phyloP scores from a whole-genome alignment of 2,113 vertebrate species.

The Tringa solitaria region DNA sequence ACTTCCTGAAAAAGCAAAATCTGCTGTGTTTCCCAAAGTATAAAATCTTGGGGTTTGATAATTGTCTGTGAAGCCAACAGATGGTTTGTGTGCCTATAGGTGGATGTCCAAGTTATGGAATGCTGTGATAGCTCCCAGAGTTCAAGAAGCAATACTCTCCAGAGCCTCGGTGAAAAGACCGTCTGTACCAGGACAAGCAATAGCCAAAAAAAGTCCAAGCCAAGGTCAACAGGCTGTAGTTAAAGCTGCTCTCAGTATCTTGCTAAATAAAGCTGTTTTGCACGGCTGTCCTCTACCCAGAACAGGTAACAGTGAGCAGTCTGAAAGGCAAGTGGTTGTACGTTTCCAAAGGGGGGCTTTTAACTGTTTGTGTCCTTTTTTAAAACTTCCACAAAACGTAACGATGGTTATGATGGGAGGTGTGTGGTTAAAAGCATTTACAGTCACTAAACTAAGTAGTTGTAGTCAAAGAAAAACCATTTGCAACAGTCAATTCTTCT shows the following conservation, averaged over 20 bases:
- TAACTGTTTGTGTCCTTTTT: not conserved
- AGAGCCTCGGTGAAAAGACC: slow-evolving; percentile 83
- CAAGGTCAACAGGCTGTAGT: slow-evolving; percentile 92
- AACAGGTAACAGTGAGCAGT: slow-evolving; percentile 74
- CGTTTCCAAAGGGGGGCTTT: not conserved
- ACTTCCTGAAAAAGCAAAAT: not conserved
- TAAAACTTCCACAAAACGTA: not conserved
- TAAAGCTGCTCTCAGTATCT: slow-evolving; percentile 93
- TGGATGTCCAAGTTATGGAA: slow-evolving; percentile 96
- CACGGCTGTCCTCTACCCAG: slow-evolving; percentile 88
- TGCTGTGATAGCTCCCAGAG: slow-evolving; percentile 87
- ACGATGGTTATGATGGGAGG: not conserved
- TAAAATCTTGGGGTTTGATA: not conserved
- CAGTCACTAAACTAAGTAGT: not conserved
- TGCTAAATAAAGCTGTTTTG: slow-evolving; percentile 92
- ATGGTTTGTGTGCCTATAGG: slow-evolving; percentile 64
- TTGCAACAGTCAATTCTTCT: not conserved
- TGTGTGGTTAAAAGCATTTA: not conserved
- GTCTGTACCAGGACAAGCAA: slow-evolving; percentile 64
- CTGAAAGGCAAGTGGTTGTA: not conserved
- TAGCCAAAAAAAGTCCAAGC: slow-evolving; percentile 76
- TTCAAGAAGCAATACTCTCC: slow-evolving; percentile 90
- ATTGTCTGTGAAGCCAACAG: not conserved
- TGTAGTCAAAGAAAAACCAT: not conserved
- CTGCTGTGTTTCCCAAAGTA: not conserved